Evolutionary conservation across 2,888 invertebrate genomes (phyloP), one percentile per base, ranked within the genome.

Genomic region (Orthonevra nobilis): DNA sequence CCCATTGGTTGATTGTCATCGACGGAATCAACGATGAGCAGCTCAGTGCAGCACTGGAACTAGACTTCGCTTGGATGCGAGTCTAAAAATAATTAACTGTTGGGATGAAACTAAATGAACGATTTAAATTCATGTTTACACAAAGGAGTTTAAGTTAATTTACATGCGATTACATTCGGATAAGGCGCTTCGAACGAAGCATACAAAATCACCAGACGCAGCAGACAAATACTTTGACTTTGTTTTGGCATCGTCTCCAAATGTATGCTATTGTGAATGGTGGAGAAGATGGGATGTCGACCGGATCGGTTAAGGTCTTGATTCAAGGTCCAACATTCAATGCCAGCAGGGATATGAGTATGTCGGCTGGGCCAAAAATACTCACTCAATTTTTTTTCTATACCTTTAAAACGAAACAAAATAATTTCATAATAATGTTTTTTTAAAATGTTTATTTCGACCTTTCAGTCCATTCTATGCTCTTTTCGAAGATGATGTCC

Each of bases 71-170:
- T 28, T 38, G 23, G 64, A 56, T 40, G 48, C 6, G 58, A 50
- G 64, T 73, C 74, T 74, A 74, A 74, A 74, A 68, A 74, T 74
- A 74, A 74, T 74, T 68, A 52, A 74, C 52, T 60, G 60, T 52
- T 68, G 44, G 60, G 58, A 68, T 68, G 60, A 69, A 81, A 81
- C 70, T 70, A 81, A 81, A 81, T 70, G 79, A 82, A 79, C 77
- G 79, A 81, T 74, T 81, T 74, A 82, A 82, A 81, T 81, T 81
- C 82, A 81, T 82, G 82, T 82, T 82, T 82, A 82, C 82, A 82
- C 82, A 82, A 81, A 82, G 81, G 74, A 82, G 72, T 82, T 81
- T 81, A 81, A 73, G 81, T 81, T 82, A 82, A 82, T 82, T 82
- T 82, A 82, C 82, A 82, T 82, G 79, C 66, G 82, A 82, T 82